A percentile compares a stretch with the other conserved stretches of the same genome.
These are phyloP conservation scores for Brachymystax lenok DNA, from an alignment of 2,797 vertebrate species.

Conservation along the genomic window DNA sequence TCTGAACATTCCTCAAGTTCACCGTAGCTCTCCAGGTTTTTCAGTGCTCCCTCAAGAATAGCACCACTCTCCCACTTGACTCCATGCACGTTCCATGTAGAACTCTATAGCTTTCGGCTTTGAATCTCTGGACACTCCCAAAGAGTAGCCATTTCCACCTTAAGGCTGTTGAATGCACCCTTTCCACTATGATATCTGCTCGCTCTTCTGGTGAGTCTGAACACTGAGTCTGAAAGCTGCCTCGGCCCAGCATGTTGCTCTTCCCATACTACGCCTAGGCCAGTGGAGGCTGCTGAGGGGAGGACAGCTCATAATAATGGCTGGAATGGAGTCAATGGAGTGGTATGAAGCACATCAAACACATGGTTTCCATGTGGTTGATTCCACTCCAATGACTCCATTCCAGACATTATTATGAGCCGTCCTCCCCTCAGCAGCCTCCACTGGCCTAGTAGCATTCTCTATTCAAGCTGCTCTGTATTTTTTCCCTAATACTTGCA, in stretches of 20 bases:
- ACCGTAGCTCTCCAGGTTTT: neutral
- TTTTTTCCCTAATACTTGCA: neutral
- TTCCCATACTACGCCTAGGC: neutral
- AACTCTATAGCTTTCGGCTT: neutral
- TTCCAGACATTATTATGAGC: too few species aligned
- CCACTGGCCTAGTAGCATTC: neutral
- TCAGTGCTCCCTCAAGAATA: neutral
- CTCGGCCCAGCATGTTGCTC: neutral
- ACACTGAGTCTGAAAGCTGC: neutral
- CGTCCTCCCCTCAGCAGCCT: too few species aligned
- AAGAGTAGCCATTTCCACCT: conserved; percentile 8
- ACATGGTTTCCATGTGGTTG: too few species aligned
- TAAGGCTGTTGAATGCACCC: neutral
- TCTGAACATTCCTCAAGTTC: neutral
- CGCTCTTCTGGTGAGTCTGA: neutral
- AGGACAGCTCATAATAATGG: too few species aligned
- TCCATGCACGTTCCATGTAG: neutral
- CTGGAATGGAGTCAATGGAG: too few species aligned
- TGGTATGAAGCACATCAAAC: too few species aligned
- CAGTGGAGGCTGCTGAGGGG: too few species aligned
- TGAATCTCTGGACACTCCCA: neutral
- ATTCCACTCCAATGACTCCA: too few species aligned
- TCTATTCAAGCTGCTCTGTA: neutral
- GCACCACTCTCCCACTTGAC: neutral
- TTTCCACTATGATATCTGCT: neutral